Percentiles rank a stretch among this genome's conserved stretches.
These are phyloP conservation scores for Selenia dentaria DNA, from an alignment of 2,888 invertebrate species.

Conservation along the genomic window DNA sequence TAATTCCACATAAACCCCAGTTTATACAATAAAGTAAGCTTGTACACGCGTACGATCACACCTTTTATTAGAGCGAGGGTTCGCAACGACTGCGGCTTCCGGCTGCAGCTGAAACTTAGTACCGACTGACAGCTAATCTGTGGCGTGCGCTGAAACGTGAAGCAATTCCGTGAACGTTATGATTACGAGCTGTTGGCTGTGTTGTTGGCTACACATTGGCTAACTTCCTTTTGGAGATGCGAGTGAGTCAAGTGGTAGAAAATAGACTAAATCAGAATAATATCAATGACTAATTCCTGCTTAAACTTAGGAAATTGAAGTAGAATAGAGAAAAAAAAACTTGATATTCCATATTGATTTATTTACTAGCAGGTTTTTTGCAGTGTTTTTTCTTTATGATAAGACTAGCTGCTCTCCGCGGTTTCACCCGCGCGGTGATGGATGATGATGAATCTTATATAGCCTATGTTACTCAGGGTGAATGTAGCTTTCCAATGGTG, in stretches of 20 bases:
- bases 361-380: no score
- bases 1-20: background rate
- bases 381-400: no score
- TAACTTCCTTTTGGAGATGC: slow-evolving; percentile 11
- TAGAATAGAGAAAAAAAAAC: no score
- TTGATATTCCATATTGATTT: no score
- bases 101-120: background rate
- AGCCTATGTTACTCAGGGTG: no score
- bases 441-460: no score
- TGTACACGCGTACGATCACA: background rate
- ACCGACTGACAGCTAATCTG: background rate
- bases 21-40: no score
- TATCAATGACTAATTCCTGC: no score
- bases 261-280: background rate
- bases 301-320: no score
- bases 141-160: background rate
- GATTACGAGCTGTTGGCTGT: slow-evolving; percentile 5
- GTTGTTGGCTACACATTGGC: slow-evolving; percentile 1
- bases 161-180: slow-evolving; percentile 6
- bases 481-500: no score
- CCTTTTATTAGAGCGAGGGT: background rate
- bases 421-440: no score
- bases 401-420: no score
- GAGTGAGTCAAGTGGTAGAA: slow-evolving; percentile 1
- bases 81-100: slow-evolving; percentile 5